Conservation (phyloP, 1,140 invertebrate genomes). For the Sarcophaga bullata region DNA sequence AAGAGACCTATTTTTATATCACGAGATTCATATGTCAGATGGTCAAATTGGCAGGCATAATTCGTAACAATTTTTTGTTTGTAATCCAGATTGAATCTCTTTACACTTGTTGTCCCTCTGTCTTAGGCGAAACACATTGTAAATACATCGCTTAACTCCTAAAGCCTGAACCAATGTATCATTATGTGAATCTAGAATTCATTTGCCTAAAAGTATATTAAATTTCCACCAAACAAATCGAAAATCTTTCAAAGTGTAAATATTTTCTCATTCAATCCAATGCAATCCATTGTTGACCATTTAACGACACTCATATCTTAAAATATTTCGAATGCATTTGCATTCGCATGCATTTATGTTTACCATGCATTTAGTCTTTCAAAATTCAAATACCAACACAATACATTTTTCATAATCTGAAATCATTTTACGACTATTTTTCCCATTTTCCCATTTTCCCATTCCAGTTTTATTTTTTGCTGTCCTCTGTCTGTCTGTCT, state of each 20-base stretch:
- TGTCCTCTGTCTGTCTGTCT: background rate
- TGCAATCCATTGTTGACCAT: background rate
- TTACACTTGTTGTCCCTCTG: no score
- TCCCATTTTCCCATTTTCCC: background rate
- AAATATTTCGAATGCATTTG: background rate
- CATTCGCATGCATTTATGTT: conserved; percentile 16
- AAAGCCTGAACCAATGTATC: no score
- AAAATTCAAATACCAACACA: conserved; percentile 33
- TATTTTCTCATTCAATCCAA: background rate
- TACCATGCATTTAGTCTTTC: background rate
- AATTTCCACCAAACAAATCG: no score
- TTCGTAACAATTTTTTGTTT: no score
- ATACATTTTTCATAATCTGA: background rate
- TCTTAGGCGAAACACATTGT: no score
- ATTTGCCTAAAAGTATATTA: no score
- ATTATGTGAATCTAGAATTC: no score
- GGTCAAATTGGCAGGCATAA: no score
- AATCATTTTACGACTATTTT: background rate
- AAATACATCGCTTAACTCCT: no score
- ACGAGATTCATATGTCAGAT: no score
- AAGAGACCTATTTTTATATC: no score
- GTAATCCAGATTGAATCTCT: no score
- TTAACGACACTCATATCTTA: background rate
- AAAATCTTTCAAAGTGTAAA: background rate
- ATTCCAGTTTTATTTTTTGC: background rate